These are phyloP conservation scores for Luperina testacea DNA, from an alignment of 2,888 invertebrate genomes.

Conservation along the genomic window DNA sequence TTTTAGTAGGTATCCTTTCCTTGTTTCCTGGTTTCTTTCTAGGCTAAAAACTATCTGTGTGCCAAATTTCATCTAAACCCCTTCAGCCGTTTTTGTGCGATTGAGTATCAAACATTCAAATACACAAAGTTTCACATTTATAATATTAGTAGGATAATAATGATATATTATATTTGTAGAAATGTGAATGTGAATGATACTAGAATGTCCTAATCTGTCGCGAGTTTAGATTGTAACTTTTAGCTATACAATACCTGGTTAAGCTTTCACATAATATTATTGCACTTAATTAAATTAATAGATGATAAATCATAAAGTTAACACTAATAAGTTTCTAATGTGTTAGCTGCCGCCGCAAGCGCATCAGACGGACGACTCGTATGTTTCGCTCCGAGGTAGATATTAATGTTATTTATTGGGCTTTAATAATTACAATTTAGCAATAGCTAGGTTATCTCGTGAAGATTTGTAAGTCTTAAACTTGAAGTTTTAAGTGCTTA, in stretches of 20 bases:
- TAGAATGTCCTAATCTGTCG: background rate
- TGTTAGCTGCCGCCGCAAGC: slow-evolving; percentile 54
- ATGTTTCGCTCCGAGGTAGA: slow-evolving; percentile 51
- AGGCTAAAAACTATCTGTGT: background rate
- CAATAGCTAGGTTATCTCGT: background rate
- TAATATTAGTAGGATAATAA: background rate
- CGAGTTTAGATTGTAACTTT: background rate
- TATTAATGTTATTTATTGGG: slow-evolving; percentile 60
- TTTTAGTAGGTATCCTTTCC: background rate
- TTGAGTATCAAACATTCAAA: background rate
- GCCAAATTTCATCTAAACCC: background rate
- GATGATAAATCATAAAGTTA: slow-evolving; percentile 40
- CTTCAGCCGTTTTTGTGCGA: background rate
- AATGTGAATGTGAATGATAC: background rate
- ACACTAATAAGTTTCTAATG: slow-evolving; percentile 55
- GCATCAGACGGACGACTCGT: background rate
- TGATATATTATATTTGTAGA: background rate
- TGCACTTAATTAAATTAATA: slow-evolving; percentile 49
- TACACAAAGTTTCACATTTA: background rate
- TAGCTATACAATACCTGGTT: background rate
- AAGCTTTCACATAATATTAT: slow-evolving; percentile 42
- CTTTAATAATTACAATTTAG: slow-evolving; percentile 50
- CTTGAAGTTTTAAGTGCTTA: slow-evolving; percentile 11
- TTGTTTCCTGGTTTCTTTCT: background rate
- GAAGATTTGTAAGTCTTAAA: slow-evolving; percentile 21